These are phyloP conservation scores for Paradoxurus hermaphroditus DNA, from an alignment of 2,113 vertebrate genomes.

Conservation along the genomic window DNA sequence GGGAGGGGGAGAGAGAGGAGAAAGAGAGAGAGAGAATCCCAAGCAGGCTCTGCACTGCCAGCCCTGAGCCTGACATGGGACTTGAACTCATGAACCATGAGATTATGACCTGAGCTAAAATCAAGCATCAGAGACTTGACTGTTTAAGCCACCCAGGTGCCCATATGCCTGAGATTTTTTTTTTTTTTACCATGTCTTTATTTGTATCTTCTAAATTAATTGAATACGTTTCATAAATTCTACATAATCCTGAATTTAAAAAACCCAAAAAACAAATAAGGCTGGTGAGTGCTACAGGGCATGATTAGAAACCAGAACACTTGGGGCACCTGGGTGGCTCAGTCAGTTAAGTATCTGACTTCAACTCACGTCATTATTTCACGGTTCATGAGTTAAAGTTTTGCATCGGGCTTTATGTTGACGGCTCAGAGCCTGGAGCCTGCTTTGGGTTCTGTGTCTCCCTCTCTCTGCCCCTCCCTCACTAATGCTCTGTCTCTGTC, in stretches of 20 bases:
- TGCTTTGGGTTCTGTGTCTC: too few relatives aligned
- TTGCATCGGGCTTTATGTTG: too few relatives aligned
- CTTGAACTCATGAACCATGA: not conserved
- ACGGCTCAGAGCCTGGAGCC: too few relatives aligned
- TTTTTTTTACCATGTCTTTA: not conserved
- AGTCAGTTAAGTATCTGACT: too few relatives aligned
- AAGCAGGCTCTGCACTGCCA: not conserved
- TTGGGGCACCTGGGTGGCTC: not conserved
- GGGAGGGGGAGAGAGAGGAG: not conserved
- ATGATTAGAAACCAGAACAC: not conserved
- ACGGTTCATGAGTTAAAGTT: too few relatives aligned
- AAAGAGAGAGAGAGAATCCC: too few relatives aligned
- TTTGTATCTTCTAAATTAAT: not conserved
- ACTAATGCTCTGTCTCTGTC: too few relatives aligned
- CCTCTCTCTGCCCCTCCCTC: too few relatives aligned
- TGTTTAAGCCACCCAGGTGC: not conserved
- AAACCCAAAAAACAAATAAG: not conserved
- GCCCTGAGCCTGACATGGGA: not conserved
- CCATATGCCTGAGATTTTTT: too few relatives aligned
- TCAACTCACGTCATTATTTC: too few relatives aligned
- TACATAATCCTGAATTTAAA: not conserved
- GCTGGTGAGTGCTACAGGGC: not conserved
- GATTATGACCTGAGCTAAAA: not conserved
- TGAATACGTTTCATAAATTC: not conserved
- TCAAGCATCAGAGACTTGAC: not conserved